Evolutionary conservation across 2,888 invertebrate genomes (phyloP).

Genomic region (Pristionchus maxplancki): DNA sequence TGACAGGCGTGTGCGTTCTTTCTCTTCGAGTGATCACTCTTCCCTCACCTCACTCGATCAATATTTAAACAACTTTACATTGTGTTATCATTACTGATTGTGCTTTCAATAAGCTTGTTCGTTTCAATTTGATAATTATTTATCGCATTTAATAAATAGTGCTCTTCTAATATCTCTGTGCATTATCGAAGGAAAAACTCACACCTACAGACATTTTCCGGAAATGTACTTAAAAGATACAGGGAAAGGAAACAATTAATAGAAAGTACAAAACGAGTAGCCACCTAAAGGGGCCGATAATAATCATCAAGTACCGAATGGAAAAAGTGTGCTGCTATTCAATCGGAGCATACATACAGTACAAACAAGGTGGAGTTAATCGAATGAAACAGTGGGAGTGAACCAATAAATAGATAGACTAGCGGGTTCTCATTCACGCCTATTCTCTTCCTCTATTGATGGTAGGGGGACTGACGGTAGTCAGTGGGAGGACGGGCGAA

Average conservation of each 20-base stretch:
- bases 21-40: too few species aligned
- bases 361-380: constrained; percentile 30
- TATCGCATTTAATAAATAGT: constrained; percentile 26
- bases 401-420: constrained; percentile 30
- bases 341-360: constrained; percentile 30
- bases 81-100: too few species aligned
- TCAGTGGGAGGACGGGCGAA: constrained; percentile 62
- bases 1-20: too few species aligned
- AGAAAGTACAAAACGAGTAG: constrained; percentile 30
- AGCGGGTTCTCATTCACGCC: background rate
- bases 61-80: too few species aligned
- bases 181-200: background rate
- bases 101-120: too few species aligned
- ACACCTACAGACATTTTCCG: constrained; percentile 2
- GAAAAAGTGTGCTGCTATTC: constrained; percentile 18
- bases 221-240: constrained; percentile 19
- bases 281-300: constrained; percentile 26
- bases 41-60: too few species aligned
- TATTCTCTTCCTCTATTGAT: constrained; percentile 50
- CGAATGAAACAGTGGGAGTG: constrained; percentile 18
- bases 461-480: constrained; percentile 67
- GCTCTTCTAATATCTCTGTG: constrained; percentile 21
- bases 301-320: constrained; percentile 47
- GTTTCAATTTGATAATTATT: background rate
- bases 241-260: background rate